Evolutionary conservation across 2,888 invertebrate genomes (phyloP).

Genomic region (Osmoderma eremita): DNA sequence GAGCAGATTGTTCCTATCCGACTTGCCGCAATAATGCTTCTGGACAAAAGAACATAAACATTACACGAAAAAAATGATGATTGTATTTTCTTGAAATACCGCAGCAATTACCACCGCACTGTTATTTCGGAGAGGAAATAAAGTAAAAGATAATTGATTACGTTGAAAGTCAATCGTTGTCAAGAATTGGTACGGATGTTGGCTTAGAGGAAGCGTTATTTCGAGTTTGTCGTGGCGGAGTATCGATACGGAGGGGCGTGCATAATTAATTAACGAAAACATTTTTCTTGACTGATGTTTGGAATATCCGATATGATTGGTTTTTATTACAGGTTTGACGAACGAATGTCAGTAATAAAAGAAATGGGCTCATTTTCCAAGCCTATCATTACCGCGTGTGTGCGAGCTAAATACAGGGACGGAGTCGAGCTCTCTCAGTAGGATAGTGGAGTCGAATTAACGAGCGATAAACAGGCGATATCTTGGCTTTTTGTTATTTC

Average conservation of each 20-base stretch:
- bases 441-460: slow-evolving; percentile 6
- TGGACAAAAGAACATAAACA: too few species aligned
- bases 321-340: slow-evolving; percentile 40
- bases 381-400: slow-evolving; percentile 35
- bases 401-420: slow-evolving; percentile 22
- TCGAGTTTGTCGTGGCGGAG: neutral
- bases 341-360: slow-evolving; percentile 38
- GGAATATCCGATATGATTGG: slow-evolving; percentile 27
- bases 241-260: slow-evolving; percentile 4
- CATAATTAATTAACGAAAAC: slow-evolving; percentile 33
- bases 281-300: slow-evolving; percentile 25
- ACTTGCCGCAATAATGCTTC: too few species aligned
- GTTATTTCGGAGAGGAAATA: slow-evolving; percentile 27
- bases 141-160: slow-evolving; percentile 34
- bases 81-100: too few species aligned
- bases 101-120: neutral
- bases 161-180: slow-evolving; percentile 19
- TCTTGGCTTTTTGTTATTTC: neutral
- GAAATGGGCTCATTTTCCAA: slow-evolving; percentile 36
- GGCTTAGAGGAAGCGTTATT: slow-evolving; percentile 18
- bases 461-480: slow-evolving; percentile 3
- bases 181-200: slow-evolving; percentile 31
- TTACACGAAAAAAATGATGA: too few species aligned
- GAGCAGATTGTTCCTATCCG: too few species aligned
- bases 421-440: neutral